phyloP scores from a whole-genome alignment of 2,113 vertebrate species.

The Dasypus novemcinctus region DNA sequence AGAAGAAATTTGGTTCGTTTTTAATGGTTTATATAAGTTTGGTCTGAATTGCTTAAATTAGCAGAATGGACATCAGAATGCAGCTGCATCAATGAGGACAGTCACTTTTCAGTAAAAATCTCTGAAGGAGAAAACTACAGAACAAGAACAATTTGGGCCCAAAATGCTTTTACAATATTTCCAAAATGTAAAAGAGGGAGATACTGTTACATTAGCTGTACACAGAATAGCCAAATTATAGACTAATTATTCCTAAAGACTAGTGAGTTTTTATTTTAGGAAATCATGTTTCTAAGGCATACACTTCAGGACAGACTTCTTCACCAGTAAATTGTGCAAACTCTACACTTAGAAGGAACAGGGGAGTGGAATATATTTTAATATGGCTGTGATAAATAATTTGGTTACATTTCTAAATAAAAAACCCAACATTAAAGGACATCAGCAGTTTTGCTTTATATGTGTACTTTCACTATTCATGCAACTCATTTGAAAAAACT shows the following conservation, averaged over 20 bases:
- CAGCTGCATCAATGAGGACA: neutral
- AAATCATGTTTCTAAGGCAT: slow-evolving; percentile 41
- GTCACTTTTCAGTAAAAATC: neutral
- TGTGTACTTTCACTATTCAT: slow-evolving; percentile 48
- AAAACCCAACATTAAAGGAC: slow-evolving; percentile 53
- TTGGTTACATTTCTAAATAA: slow-evolving; percentile 49
- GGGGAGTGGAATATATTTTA: slow-evolving; percentile 9
- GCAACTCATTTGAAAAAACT: slow-evolving; percentile 45
- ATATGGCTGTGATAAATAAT: slow-evolving; percentile 16
- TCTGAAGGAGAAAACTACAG: slow-evolving; percentile 60
- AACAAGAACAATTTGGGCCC: slow-evolving; percentile 50
- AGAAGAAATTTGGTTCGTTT: slow-evolving; percentile 35
- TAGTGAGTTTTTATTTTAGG: slow-evolving; percentile 33
- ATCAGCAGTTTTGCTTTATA: slow-evolving; percentile 45
- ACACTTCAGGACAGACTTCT: neutral
- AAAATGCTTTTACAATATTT: slow-evolving; percentile 58
- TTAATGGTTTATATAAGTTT: slow-evolving; percentile 10
- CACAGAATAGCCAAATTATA: slow-evolving; percentile 10
- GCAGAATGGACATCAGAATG: slow-evolving; percentile 12
- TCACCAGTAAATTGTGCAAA: slow-evolving; percentile 34
- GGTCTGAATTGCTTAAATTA: slow-evolving; percentile 45
- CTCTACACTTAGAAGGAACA: slow-evolving; percentile 23
- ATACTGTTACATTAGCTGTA: slow-evolving; percentile 25
- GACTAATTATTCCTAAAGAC: slow-evolving; percentile 32
- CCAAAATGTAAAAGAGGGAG: slow-evolving; percentile 41